A percentile compares a stretch with the other conserved stretches of the same genome.
These are phyloP conservation scores for Aphelenchoides besseyi DNA, from an alignment of 1,140 invertebrate genomes.

Conservation along the genomic window DNA sequence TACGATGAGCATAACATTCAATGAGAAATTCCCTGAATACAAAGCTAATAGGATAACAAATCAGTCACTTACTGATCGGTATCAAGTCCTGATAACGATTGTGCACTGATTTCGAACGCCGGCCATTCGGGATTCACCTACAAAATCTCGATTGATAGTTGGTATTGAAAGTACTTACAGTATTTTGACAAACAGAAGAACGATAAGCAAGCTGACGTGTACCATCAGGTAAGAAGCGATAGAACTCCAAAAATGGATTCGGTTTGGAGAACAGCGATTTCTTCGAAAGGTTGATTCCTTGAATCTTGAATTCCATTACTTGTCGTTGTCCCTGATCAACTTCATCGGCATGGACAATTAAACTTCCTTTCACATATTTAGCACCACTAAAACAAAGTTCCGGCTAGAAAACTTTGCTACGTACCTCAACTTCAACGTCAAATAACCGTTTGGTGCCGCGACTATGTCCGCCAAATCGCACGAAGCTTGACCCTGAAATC, in stretches of 20 bases:
- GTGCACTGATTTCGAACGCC: slow-evolving; percentile 67
- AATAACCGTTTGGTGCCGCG: slow-evolving; percentile 48
- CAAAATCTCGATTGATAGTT: slow-evolving; percentile 67
- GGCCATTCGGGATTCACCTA: slow-evolving; percentile 69
- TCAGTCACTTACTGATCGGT: slow-evolving; percentile 32
- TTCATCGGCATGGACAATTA: slow-evolving; percentile 66
- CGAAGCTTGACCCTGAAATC: slow-evolving; percentile 65
- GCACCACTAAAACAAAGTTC: slow-evolving; percentile 36
- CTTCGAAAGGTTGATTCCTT: slow-evolving; percentile 66
- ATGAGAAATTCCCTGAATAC: slow-evolving; percentile 36
- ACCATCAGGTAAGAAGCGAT: slow-evolving; percentile 65
- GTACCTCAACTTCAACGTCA: slow-evolving; percentile 36
- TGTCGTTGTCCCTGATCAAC: slow-evolving; percentile 65
- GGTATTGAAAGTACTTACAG: slow-evolving; percentile 66
- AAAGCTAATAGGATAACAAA: background rate
- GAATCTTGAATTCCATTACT: slow-evolving; percentile 65
- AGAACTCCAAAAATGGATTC: slow-evolving; percentile 68
- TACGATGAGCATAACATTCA: slow-evolving; percentile 38
- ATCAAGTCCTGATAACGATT: slow-evolving; percentile 69
- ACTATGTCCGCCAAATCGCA: slow-evolving; percentile 68
- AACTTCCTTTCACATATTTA: slow-evolving; percentile 44
- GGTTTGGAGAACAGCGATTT: slow-evolving; percentile 68
- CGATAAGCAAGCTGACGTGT: slow-evolving; percentile 50
- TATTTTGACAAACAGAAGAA: background rate
- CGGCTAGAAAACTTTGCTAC: background rate